These are phyloP conservation scores for Spodoptera frugiperda DNA, from an alignment of 1,140 invertebrate species.

Conservation along the genomic window DNA sequence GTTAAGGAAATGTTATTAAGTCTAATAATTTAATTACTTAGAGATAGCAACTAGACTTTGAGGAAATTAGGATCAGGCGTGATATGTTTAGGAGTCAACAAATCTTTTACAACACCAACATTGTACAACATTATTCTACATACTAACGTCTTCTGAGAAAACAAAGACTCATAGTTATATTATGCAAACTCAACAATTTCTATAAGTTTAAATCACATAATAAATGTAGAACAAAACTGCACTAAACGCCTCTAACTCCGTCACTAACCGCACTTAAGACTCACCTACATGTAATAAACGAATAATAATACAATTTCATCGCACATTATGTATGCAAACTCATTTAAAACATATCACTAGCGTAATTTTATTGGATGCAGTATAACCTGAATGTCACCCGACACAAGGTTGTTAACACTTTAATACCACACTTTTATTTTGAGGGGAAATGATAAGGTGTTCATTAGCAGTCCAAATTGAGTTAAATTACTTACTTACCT, in stretches of 20 bases:
- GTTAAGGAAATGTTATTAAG: too few species aligned
- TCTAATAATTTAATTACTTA: too few species aligned
- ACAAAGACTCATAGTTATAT: too few species aligned
- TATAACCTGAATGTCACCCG: conserved; percentile 29
- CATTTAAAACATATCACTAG: conserved; percentile 18
- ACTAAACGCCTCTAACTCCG: neutral
- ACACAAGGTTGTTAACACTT: conserved; percentile 10
- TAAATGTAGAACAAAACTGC: conserved; percentile 14
- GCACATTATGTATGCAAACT: conserved; percentile 10
- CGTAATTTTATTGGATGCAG: conserved; percentile 28
- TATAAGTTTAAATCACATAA: neutral
- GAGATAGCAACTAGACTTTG: too few species aligned
- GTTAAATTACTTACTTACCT: too few species aligned
- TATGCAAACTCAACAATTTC: too few species aligned
- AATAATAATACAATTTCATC: conserved; percentile 17
- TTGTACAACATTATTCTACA: too few species aligned
- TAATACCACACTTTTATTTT: neutral
- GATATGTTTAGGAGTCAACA: too few species aligned
- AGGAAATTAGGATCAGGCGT: too few species aligned
- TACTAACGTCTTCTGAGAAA: too few species aligned
- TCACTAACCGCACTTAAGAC: neutral
- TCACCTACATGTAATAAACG: conserved; percentile 7
- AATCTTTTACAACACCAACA: too few species aligned
- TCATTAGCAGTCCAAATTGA: neutral
- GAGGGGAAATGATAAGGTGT: conserved; percentile 3